phyloP scores from a whole-genome alignment of 2,888 invertebrate genomes.

The Sesia bembeciformis region DNA sequence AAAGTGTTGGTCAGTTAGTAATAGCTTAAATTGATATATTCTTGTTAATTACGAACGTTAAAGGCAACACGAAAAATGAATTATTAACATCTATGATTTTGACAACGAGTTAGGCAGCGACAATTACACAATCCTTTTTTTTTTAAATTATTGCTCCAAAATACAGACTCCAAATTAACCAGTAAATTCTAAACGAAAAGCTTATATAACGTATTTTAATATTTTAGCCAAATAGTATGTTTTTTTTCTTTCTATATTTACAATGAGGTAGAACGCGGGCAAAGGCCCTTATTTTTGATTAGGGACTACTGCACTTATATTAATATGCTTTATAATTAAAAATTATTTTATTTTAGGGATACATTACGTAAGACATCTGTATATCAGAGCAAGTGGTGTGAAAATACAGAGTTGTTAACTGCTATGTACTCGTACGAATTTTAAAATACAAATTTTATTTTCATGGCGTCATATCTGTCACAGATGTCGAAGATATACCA shows the following conservation, averaged over 20 bases:
- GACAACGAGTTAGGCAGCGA: conserved; percentile 39
- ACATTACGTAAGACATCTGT: not conserved
- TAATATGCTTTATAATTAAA: not conserved
- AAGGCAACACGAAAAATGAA: not conserved
- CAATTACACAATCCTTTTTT: conserved; percentile 16
- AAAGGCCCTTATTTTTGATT: not conserved
- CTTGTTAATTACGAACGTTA: not conserved
- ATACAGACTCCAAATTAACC: conserved; percentile 22
- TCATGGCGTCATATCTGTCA: not conserved
- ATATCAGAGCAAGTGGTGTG: not conserved
- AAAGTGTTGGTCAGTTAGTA: not conserved
- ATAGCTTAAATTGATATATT: not conserved
- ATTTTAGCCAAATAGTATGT: conserved; percentile 54
- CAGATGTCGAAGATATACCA: too few species aligned
- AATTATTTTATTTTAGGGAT: not conserved
- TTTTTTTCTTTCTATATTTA: conserved; percentile 45
- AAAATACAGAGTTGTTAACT: not conserved
- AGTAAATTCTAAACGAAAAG: conserved; percentile 34
- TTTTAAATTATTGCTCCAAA: conserved; percentile 53
- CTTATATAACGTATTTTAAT: conserved; percentile 37
- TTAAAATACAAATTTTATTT: not conserved
- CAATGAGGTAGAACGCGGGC: conserved; percentile 69
- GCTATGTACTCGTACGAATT: not conserved
- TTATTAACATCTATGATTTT: not conserved
- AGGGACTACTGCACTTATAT: not conserved